A percentile compares a stretch with the other conserved stretches of the same genome.
Conservation (phyloP, 2,797 vertebrate species). For the Ctenopoma kingsleyae region DNA sequence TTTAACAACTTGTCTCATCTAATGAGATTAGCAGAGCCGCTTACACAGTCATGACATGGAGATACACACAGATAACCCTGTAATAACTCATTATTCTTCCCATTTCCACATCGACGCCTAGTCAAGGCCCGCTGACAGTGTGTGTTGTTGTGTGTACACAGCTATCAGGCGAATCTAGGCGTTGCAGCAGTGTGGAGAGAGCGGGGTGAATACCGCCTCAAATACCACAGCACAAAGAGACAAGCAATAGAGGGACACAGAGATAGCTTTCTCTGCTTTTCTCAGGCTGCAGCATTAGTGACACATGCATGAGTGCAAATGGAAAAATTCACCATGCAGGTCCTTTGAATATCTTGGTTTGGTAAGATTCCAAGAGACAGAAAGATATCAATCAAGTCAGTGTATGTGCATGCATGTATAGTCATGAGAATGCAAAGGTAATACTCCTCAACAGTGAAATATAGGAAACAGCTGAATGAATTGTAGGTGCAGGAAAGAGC, state of each 20-base stretch:
- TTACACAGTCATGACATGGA: conserved; percentile 81
- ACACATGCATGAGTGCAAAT: conserved; percentile 79
- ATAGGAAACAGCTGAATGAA: conserved; percentile 21
- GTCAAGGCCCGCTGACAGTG: conserved; percentile 66
- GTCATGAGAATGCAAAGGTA: conserved; percentile 35
- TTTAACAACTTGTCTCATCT: conserved; percentile 84
- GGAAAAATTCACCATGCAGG: conserved; percentile 49
- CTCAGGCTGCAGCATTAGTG: conserved; percentile 69
- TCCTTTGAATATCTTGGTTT: conserved; percentile 45
- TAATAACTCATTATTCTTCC: conserved; percentile 84
- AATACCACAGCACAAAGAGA: conserved; percentile 62
- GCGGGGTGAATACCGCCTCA: conserved; percentile 44
- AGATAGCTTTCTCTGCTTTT: conserved; percentile 63
- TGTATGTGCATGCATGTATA: conserved; percentile 34
- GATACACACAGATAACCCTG: conserved; percentile 83
- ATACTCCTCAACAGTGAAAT: neutral
- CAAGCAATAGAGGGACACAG: conserved; percentile 53
- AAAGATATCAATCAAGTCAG: conserved; percentile 42
- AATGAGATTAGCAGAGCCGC: conserved; percentile 85
- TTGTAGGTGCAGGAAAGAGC: neutral
- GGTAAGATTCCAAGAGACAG: conserved; percentile 25
- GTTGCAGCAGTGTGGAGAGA: conserved; percentile 52
- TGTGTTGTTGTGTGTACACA: conserved; percentile 59
- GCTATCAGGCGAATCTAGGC: conserved; percentile 68
- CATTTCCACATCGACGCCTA: conserved; percentile 68